Evolutionary conservation across 2,797 vertebrate species (phyloP).

Genomic region (Melanotaenia pygmaea): DNA sequence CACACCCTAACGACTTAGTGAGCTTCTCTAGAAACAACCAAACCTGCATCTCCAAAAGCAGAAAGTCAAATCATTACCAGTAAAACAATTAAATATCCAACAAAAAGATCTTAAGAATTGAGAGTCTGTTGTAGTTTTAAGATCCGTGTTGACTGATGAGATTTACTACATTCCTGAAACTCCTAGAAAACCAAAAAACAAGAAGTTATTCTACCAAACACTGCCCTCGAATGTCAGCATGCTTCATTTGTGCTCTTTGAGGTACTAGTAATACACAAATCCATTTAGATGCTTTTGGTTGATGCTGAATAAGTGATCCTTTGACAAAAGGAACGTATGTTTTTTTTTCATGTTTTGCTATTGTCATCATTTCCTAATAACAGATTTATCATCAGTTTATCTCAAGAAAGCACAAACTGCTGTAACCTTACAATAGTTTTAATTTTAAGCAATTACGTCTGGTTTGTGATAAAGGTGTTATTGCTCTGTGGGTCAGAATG

Average conservation of each 20-base stretch:
- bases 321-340: no score
- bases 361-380: neutral
- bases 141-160: neutral
- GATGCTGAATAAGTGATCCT: neutral
- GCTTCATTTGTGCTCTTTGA: neutral
- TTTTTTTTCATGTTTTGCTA: neutral
- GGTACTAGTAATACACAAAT: no score
- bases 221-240: neutral
- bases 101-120: neutral
- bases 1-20: constrained; percentile 8
- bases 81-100: neutral
- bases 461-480: neutral
- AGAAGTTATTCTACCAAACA: constrained; percentile 20
- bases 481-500: no score
- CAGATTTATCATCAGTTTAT: neutral
- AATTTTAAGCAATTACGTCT: neutral
- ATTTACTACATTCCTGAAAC: constrained; percentile 23
- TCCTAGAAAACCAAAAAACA: constrained; percentile 21
- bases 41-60: neutral
- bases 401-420: neutral
- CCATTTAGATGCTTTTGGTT: neutral
- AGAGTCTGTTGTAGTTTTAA: neutral
- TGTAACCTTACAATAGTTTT: neutral
- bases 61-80: neutral
- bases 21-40: constrained; percentile 10